Conservation (phyloP, 1,140 invertebrate species). For the Drosophila leontia region DNA sequence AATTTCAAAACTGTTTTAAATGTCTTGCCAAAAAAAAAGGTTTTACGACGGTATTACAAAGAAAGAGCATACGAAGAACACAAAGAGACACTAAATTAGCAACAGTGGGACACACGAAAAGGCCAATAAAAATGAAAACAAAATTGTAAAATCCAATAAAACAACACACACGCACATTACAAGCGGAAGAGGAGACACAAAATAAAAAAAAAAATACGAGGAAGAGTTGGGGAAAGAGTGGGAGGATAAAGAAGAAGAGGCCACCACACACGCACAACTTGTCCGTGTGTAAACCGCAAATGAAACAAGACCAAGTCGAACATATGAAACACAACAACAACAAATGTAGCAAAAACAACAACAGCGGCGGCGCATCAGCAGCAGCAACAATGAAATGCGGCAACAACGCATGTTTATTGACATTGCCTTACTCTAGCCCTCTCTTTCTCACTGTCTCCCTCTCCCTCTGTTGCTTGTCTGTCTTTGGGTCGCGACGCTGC, state of each 20-base stretch:
- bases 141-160: slow-evolving; percentile 76
- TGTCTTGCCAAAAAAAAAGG: not conserved
- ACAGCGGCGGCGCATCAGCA: slow-evolving; percentile 27
- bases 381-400: slow-evolving; percentile 70
- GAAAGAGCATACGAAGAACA: slow-evolving; percentile 9
- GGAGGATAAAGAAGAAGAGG: slow-evolving; percentile 32
- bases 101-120: slow-evolving; percentile 61
- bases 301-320: slow-evolving; percentile 71
- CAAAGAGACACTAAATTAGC: slow-evolving; percentile 52
- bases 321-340: slow-evolving; percentile 57
- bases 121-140: slow-evolving; percentile 52
- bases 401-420: slow-evolving; percentile 82
- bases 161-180: slow-evolving; percentile 58
- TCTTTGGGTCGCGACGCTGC: slow-evolving; percentile 64
- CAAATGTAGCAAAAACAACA: slow-evolving; percentile 50
- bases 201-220: slow-evolving; percentile 12
- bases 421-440: slow-evolving; percentile 72
- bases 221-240: slow-evolving; percentile 37
- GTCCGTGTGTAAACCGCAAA: slow-evolving; percentile 72
- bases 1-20: not conserved
- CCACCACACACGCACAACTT: slow-evolving; percentile 56
- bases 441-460: slow-evolving; percentile 3
- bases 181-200: slow-evolving; percentile 40
- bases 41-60: slow-evolving; percentile 5
- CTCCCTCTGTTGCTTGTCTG: slow-evolving; percentile 54